Evolutionary conservation across 2,797 vertebrate genomes (phyloP), one percentile per base, ranked within the genome.

Genomic region (Mionectes olivaceus): DNA sequence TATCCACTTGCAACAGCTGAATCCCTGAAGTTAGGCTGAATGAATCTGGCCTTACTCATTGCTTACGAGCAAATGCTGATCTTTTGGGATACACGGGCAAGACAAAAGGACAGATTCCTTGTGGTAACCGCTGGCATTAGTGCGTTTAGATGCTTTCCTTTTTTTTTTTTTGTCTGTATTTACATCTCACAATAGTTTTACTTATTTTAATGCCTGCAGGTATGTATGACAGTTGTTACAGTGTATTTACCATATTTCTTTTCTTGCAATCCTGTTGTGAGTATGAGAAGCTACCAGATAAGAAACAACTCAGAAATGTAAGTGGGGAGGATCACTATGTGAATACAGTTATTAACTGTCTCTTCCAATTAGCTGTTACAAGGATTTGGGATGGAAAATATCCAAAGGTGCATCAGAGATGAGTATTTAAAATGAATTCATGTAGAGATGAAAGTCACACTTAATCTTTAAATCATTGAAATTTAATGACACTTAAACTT

Each of bases 231-330:
- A 5, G 86, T 87, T 39, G 10, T 91, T 56, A 89, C 81, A 5
- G 61, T 85, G 7, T 95, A 94, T 60, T 67, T 96, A 43, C 92
- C 83, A 0, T 87, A 86, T 75, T 97, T 97, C 76, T 97, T 96
- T 74, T 57, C 84, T 47, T 97, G 88, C 44, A 91, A 52, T 28
- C 73, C 76, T 53, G 57, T 91, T 52, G 15, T 30, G n/a, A 87
- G 35, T 13, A 3, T 37, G 46, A 60, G 63, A 91, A 85, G 60
- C 33, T 77, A 44, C 28, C 75, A 83, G 47, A 57, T 43, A 30
- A 61, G 59, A 67, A 96, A 91, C 70, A 94, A 24, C 49, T 86
- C 94, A 57, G 81, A 96, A 83, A 84, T 7, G n/a, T 89, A 96
- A 93, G 87, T 95, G n/a, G 10, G 39, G 28, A 91, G 65, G 73